Evolutionary conservation across 2,888 invertebrate species (phyloP).

Genomic region (Oscheius sp.): DNA sequence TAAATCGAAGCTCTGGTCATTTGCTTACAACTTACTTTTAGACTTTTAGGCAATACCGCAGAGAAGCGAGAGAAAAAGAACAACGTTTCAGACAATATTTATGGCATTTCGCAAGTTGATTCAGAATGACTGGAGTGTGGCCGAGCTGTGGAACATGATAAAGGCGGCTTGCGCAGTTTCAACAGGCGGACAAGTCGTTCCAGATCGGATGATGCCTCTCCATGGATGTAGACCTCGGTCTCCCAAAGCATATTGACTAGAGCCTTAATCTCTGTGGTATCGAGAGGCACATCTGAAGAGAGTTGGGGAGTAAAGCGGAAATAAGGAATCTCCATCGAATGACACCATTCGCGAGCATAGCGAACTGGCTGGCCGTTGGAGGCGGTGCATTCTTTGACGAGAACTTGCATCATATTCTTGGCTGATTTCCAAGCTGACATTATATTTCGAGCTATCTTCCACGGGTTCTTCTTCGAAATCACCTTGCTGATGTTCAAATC

Average conservation of each 20-base stretch:
- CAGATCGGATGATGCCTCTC: constrained; percentile 15
- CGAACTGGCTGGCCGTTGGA: constrained; percentile 50
- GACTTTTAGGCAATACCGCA: too few species aligned
- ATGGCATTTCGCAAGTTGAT: background rate
- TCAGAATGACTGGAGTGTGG: background rate
- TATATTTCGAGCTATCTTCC: constrained; percentile 38
- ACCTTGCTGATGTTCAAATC: constrained; percentile 34
- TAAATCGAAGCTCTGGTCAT: too few species aligned
- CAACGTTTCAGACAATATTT: background rate
- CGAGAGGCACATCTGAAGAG: constrained; percentile 19
- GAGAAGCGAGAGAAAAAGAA: background rate
- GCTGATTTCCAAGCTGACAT: constrained; percentile 38
- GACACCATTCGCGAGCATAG: constrained; percentile 51
- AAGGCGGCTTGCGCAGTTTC: background rate
- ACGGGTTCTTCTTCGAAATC: constrained; percentile 35
- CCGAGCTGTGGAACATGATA: background rate
- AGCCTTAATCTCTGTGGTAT: constrained; percentile 7
- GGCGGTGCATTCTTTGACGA: constrained; percentile 41
- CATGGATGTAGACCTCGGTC: constrained; percentile 20
- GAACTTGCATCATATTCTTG: constrained; percentile 31
- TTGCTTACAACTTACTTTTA: background rate
- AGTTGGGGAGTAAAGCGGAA: constrained; percentile 43
- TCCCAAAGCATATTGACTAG: constrained; percentile 28
- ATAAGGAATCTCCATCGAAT: constrained; percentile 40
- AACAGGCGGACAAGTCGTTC: background rate